A percentile compares a stretch with the other conserved stretches of the same genome.
Evolutionary conservation across 1,140 invertebrate species (phyloP).

Genomic region (Babylonia areolata): DNA sequence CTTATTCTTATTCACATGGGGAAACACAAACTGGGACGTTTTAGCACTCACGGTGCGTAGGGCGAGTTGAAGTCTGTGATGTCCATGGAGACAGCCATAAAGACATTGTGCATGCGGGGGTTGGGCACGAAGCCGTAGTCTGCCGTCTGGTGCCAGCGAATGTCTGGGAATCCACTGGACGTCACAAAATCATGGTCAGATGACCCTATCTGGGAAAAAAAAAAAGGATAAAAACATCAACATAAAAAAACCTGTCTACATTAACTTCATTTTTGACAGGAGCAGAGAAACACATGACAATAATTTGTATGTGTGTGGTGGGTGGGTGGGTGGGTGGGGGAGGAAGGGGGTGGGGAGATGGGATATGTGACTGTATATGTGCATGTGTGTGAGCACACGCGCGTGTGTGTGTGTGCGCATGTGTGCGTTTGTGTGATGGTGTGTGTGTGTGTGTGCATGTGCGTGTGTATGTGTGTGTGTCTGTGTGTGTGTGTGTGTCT

Average conservation of each 20-base stretch:
- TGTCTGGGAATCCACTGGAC: conserved; percentile 53
- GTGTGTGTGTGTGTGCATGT: too few relatives aligned
- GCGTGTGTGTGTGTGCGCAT: neutral
- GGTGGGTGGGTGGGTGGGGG: neutral
- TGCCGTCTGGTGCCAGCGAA: conserved; percentile 68
- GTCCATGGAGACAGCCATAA: conserved; percentile 65
- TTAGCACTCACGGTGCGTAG: neutral
- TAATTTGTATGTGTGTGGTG: neutral
- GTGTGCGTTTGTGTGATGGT: too few relatives aligned
- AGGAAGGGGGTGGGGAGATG: too few relatives aligned
- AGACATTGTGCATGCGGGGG: conserved; percentile 1
- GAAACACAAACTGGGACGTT: too few relatives aligned
- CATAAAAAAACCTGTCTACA: too few relatives aligned
- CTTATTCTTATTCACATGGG: too few relatives aligned
- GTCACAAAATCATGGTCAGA: neutral
- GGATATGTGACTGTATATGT: neutral
- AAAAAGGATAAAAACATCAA: too few relatives aligned
- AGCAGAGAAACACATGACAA: neutral
- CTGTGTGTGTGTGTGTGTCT: too few relatives aligned
- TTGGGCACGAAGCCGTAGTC: conserved; percentile 66
- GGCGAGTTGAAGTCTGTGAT: conserved; percentile 64
- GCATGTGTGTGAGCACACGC: neutral
- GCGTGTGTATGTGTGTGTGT: too few relatives aligned
- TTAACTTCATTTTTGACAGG: too few relatives aligned
- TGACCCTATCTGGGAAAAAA: neutral